Percentiles rank a stretch among this genome's conserved stretches.
Conservation (phyloP, 2,113 vertebrate genomes). For the Mesembrinibis cayennensis region DNA sequence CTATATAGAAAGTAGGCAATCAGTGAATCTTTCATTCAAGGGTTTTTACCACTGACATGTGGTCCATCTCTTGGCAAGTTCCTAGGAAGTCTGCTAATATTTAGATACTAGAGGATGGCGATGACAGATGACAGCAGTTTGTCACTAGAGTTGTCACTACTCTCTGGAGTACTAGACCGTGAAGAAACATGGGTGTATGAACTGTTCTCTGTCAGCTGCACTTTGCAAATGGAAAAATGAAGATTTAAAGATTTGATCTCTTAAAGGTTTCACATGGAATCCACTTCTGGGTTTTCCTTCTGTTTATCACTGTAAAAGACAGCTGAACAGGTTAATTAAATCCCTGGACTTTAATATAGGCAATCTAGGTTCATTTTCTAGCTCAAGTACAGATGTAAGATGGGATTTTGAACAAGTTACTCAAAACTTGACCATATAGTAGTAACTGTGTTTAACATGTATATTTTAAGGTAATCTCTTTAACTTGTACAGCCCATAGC, state of each 20-base stretch:
- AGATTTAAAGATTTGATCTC: background rate
- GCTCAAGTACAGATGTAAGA: background rate
- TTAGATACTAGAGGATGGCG: background rate
- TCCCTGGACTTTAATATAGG: background rate
- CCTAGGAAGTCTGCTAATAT: background rate
- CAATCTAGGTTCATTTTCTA: background rate
- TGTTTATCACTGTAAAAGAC: background rate
- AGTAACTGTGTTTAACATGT: background rate
- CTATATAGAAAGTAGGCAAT: background rate
- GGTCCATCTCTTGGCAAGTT: background rate
- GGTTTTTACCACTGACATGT: background rate
- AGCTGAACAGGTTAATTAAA: background rate
- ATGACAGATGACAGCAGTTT: slow-evolving; percentile 6
- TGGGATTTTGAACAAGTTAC: background rate
- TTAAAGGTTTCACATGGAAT: background rate
- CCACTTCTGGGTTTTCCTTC: background rate
- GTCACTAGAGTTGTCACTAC: background rate
- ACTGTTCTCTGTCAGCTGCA: background rate
- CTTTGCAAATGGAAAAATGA: background rate
- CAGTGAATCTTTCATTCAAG: background rate
- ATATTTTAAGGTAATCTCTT: background rate
- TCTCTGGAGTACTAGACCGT: background rate
- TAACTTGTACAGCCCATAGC: background rate
- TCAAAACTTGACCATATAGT: background rate
- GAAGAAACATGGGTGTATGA: background rate